A percentile compares a stretch with the other conserved stretches of the same genome.
Evolutionary conservation across 2,888 invertebrate species (phyloP).

Genomic region (Camptogramma bilineatum): DNA sequence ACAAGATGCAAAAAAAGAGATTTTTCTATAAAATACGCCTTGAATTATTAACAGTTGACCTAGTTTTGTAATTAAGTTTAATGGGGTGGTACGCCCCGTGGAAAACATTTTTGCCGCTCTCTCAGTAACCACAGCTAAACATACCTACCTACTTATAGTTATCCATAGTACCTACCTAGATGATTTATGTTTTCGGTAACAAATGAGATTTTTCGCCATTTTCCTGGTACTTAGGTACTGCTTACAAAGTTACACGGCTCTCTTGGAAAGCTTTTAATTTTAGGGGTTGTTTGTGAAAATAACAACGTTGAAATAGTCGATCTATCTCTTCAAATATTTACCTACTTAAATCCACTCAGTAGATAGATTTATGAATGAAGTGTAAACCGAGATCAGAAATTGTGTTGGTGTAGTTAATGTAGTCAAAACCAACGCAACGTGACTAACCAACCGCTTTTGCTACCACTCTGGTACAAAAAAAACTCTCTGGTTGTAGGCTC

Average conservation of each 20-base stretch:
- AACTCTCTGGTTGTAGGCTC: no score
- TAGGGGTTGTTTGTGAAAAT: neutral
- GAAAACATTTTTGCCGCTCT: constrained; percentile 39
- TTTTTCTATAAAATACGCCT: constrained; percentile 42
- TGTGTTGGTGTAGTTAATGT: constrained; percentile 40
- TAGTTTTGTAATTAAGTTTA: constrained; percentile 47
- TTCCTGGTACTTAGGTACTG: constrained; percentile 8
- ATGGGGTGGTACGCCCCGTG: constrained; percentile 41
- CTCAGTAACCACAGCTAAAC: constrained; percentile 28
- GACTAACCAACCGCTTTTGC: constrained; percentile 51
- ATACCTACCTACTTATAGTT: constrained; percentile 27
- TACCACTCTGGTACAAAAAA: constrained; percentile 65
- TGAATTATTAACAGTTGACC: constrained; percentile 46
- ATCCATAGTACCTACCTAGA: constrained; percentile 17
- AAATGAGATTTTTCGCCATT: constrained; percentile 16
- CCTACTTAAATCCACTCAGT: neutral
- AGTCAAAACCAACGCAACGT: constrained; percentile 43
- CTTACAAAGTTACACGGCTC: constrained; percentile 3
- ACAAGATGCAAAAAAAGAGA: constrained; percentile 33
- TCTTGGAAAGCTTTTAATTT: constrained; percentile 9
- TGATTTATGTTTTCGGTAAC: constrained; percentile 20
- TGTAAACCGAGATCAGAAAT: constrained; percentile 25
- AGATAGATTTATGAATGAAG: constrained; percentile 7
- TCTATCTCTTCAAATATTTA: neutral
- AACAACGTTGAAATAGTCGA: constrained; percentile 1